Base-by-base conservation (phyloP, 1,140 invertebrate species). In the Papilio polytes region DNA sequence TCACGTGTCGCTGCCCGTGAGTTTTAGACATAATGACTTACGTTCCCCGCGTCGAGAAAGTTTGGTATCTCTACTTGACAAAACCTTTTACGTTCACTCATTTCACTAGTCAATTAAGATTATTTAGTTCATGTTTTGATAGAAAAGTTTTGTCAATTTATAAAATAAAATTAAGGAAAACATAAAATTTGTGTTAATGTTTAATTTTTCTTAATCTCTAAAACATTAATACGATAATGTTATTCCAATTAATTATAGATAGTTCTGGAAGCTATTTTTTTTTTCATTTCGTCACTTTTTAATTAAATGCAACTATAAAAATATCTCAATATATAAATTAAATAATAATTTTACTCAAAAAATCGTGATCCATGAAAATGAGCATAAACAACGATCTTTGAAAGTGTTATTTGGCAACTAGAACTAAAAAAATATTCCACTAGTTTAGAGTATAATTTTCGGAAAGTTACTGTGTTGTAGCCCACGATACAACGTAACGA, bases 1-100 rank as follows among this genome's bases (percentile, higher is more conserved):
- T 70, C 26, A 70, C 63, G 63, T 70, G 63, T 36, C 26, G 31
- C 26, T 26, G 31, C 63, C 22, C 26, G 63, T 70, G 63, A 66
- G 3, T 3, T 31, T 15, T 15, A 36, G 26, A 15, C 12, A 9
- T 36, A 10, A 12, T 63, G 1, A 12, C 56, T 12, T 66, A 31
- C 63, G 22, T 70, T 9, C 63, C 26, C 63, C 31, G 1, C 63
- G 26, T 13, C 12, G 15, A 70, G 63, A 70, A 70, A 70, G 63
- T 31, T 31, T 70, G 12, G 12, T 31, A 31, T 31, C 26, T 1
- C 12, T 31, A 70, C 63, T 31, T 70, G 63, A 7, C 63, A 36
- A 70, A 70, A 70, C 63, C 6, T 8, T 70, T 70, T 15, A 31
- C 26, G 26, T 70, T 15, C 63, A 70, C 63, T 36, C 26, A 70